Percentiles rank a stretch among this genome's conserved stretches.
Evolutionary conservation across 2,888 invertebrate genomes (phyloP).

Genomic region (Minunthozetes semirufus): DNA sequence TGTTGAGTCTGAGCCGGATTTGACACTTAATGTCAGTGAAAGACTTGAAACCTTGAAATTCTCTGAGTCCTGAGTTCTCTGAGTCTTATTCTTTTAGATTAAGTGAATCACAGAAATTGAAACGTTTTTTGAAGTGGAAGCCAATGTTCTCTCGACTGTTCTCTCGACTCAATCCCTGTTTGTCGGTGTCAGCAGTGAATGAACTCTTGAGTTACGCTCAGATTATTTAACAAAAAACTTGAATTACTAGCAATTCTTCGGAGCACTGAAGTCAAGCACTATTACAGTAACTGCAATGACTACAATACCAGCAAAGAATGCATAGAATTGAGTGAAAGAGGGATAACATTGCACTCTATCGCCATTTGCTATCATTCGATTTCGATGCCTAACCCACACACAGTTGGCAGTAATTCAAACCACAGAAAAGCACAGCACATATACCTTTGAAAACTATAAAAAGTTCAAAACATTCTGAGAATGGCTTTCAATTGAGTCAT

Average conservation of each 20-base stretch:
- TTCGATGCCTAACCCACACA: slow-evolving; percentile 11
- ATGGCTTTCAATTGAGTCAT: background rate
- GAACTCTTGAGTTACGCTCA: slow-evolving; percentile 4
- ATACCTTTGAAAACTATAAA: background rate
- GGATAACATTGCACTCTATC: background rate
- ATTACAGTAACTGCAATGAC: no score
- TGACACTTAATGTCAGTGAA: background rate
- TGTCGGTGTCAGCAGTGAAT: background rate
- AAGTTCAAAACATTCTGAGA: background rate
- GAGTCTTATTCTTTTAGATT: background rate
- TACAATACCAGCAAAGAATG: background rate
- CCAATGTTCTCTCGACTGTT: background rate
- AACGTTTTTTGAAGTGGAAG: background rate
- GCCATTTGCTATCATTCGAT: background rate
- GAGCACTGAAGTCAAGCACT: background rate
- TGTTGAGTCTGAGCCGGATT: background rate
- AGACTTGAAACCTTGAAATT: slow-evolving; percentile 3
- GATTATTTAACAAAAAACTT: slow-evolving; percentile 6
- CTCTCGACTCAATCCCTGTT: background rate
- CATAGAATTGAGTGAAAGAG: background rate
- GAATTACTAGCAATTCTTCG: background rate
- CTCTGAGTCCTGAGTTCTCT: no score
- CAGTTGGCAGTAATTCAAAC: slow-evolving; percentile 20
- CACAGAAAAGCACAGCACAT: background rate
- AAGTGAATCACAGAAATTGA: background rate